phyloP scores from a whole-genome alignment of 1,140 invertebrate genomes.

The Sipha flava region DNA sequence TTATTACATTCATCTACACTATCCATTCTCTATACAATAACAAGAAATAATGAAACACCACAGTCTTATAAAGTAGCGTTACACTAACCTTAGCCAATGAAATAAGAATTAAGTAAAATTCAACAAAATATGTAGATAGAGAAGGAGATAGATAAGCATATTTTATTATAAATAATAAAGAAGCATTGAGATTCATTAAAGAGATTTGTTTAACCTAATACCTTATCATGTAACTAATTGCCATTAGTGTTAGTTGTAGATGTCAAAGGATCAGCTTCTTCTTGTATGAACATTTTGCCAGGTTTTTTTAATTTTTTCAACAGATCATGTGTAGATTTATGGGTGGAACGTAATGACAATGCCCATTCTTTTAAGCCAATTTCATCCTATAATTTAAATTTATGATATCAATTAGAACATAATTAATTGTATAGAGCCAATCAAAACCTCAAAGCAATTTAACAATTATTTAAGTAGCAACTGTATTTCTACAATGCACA shows the following conservation, averaged over 20 bases:
- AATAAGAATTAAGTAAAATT: not conserved
- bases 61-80: slow-evolving; percentile 16
- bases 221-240: slow-evolving; percentile 22
- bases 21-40: slow-evolving; percentile 3
- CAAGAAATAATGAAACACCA: slow-evolving; percentile 19
- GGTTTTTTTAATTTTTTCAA: slow-evolving; percentile 53
- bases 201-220: not conserved
- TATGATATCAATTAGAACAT: not conserved
- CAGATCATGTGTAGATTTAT: slow-evolving; percentile 86
- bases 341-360: slow-evolving; percentile 75
- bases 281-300: slow-evolving; percentile 28
- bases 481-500: too few species aligned
- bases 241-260: slow-evolving; percentile 22
- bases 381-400: slow-evolving; percentile 63
- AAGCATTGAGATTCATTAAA: slow-evolving; percentile 19
- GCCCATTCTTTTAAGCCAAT: slow-evolving; percentile 94
- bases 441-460: too few species aligned
- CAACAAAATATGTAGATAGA: not conserved
- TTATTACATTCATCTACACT: slow-evolving; percentile 18
- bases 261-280: slow-evolving; percentile 13
- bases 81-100: slow-evolving; percentile 13
- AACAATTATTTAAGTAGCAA: too few species aligned
- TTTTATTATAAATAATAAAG: not conserved
- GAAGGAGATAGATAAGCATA: not conserved
- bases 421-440: too few species aligned